phyloP scores from a whole-genome alignment of 2,113 vertebrate genomes.

The Amia ocellicauda region DNA sequence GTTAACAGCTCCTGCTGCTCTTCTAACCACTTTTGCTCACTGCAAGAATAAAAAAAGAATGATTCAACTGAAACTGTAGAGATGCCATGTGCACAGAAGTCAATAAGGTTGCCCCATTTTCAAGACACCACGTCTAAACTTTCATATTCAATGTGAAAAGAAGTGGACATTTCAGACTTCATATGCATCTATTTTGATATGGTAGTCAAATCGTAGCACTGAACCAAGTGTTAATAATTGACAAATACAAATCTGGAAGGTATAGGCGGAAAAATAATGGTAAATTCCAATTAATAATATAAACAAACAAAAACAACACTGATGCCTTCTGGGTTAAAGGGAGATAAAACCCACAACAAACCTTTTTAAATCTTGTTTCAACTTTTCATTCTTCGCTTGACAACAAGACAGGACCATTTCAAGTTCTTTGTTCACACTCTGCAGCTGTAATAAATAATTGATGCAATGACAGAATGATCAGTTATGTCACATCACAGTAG shows the following conservation, averaged over 20 bases:
- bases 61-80: slow-evolving; percentile 1
- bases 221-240: too few species aligned
- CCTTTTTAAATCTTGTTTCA: slow-evolving; percentile 54
- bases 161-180: too few species aligned
- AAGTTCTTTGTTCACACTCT: slow-evolving; percentile 57
- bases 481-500: background rate
- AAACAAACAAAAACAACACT: too few species aligned
- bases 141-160: too few species aligned
- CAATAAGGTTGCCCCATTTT: too few species aligned
- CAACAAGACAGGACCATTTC: slow-evolving; percentile 62
- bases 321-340: too few species aligned
- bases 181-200: too few species aligned
- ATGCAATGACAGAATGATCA: background rate
- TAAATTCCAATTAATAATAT: too few species aligned
- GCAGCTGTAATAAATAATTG: slow-evolving; percentile 46
- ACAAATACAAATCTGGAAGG: too few species aligned
- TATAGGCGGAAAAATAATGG: too few species aligned
- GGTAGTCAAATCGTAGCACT: too few species aligned
- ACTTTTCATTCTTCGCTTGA: slow-evolving; percentile 56
- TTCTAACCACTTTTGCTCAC: slow-evolving; percentile 62
- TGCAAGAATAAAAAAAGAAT: slow-evolving; percentile 28
- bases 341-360: slow-evolving; percentile 21
- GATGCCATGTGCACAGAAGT: background rate
- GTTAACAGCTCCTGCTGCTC: slow-evolving; percentile 54
- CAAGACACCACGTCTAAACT: too few species aligned